phyloP scores from a whole-genome alignment of 2,888 invertebrate genomes.

The Gymnoscelis rufifasciata region DNA sequence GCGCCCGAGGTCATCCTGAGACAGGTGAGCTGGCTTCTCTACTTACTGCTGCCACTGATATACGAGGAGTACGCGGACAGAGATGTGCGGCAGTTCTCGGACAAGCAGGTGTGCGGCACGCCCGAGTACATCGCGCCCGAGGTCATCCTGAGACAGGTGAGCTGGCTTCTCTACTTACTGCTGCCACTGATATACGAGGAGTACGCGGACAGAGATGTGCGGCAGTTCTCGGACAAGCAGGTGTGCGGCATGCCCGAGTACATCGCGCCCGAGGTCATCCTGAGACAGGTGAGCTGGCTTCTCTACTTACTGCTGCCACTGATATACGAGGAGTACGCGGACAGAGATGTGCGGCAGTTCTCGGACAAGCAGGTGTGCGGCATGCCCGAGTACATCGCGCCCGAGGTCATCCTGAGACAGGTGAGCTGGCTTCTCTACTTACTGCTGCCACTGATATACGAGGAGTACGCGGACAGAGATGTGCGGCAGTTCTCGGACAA shows the following conservation, averaged over 20 bases:
- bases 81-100: conserved; percentile 98
- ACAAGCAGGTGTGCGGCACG: conserved; percentile 76
- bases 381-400: background rate
- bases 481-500: too few species aligned
- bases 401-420: too few species aligned
- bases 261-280: conserved; percentile 98
- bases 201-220: conserved; percentile 95
- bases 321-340: too few species aligned
- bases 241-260: conserved; percentile 42
- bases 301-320: too few species aligned
- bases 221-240: conserved; percentile 95
- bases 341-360: too few species aligned
- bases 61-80: conserved; percentile 98
- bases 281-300: conserved; percentile 80
- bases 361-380: background rate
- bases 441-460: too few species aligned
- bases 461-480: too few species aligned
- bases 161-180: too few species aligned
- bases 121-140: conserved; percentile 91
- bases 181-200: conserved; percentile 99
- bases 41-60: too few species aligned
- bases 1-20: conserved; percentile 99
- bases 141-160: conserved; percentile 91
- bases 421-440: too few species aligned
- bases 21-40: conserved; percentile 66